Evolutionary conservation across 2,888 invertebrate species (phyloP).

Genomic region (Apamea monoglypha): DNA sequence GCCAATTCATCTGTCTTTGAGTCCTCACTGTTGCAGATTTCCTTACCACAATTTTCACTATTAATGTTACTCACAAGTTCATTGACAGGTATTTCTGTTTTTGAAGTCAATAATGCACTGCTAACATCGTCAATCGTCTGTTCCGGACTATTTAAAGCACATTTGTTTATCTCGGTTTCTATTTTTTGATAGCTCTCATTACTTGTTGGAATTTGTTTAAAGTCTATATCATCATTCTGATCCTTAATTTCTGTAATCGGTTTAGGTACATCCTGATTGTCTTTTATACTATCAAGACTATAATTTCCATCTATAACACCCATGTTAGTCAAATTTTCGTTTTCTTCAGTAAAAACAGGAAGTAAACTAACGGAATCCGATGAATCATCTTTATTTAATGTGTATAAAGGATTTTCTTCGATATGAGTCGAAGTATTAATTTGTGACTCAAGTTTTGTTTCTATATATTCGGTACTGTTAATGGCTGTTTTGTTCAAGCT

Average conservation of each 20-base stretch:
- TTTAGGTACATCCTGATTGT: slow-evolving; percentile 9
- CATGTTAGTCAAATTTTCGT: slow-evolving; percentile 11
- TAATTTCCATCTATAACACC: slow-evolving; percentile 14
- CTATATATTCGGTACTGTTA: slow-evolving; percentile 43
- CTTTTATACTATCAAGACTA: slow-evolving; percentile 10
- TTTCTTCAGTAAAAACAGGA: slow-evolving; percentile 28
- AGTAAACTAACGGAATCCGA: slow-evolving; percentile 36
- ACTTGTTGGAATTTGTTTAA: slow-evolving; percentile 9
- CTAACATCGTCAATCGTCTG: slow-evolving; percentile 15
- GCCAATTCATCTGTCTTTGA: slow-evolving; percentile 8
- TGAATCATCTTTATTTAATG: slow-evolving; percentile 26
- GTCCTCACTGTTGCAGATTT: slow-evolving; percentile 11
- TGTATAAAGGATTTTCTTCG: slow-evolving; percentile 23
- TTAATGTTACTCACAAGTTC: slow-evolving; percentile 13
- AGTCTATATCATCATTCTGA: slow-evolving; percentile 6
- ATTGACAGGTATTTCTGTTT: slow-evolving; percentile 14
- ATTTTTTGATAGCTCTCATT: slow-evolving; percentile 22
- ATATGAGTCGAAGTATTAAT: slow-evolving; percentile 14
- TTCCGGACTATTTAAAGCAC: slow-evolving; percentile 9
- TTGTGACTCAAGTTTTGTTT: slow-evolving; percentile 33
- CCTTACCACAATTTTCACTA: slow-evolving; percentile 13
- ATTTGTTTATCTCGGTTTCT: slow-evolving; percentile 2
- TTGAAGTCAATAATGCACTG: background rate
- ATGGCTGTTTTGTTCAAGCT: slow-evolving; percentile 75
- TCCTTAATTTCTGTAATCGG: background rate